Conservation (phyloP, 2,888 invertebrate genomes). For the Melangyna quadrimaculata region DNA sequence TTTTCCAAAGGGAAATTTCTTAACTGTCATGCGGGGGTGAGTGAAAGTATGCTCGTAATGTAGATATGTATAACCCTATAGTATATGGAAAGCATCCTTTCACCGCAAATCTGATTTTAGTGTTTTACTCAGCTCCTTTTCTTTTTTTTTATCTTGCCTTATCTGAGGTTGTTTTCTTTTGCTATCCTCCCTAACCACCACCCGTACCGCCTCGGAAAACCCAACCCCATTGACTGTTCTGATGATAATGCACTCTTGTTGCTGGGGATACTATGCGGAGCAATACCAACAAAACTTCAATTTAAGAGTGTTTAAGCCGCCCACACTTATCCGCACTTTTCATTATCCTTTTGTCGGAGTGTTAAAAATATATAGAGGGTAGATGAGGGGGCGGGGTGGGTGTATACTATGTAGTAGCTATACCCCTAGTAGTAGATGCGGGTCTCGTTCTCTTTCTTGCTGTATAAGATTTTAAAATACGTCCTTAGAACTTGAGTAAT, state of each 20-base stretch:
- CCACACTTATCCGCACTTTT: conserved; percentile 60
- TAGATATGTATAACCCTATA: background rate
- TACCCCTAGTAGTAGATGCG: conserved; percentile 7
- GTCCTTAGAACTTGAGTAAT: conserved; percentile 74
- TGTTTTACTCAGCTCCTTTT: conserved; percentile 42
- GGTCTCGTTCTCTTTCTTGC: background rate
- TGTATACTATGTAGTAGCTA: too few species aligned
- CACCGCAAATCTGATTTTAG: conserved; percentile 70
- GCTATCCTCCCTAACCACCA: background rate
- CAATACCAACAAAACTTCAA: conserved; percentile 54
- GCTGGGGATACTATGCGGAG: conserved; percentile 29
- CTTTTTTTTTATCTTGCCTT: conserved; percentile 4
- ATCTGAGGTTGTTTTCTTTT: conserved; percentile 45
- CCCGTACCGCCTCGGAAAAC: background rate
- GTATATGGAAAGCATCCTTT: conserved; percentile 58
- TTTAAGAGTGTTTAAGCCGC: conserved; percentile 63
- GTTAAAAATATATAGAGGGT: conserved; percentile 3
- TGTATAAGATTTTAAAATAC: conserved; percentile 65
- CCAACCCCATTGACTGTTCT: background rate
- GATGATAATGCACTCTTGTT: conserved; percentile 68
- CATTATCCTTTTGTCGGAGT: conserved; percentile 56
- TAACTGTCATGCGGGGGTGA: conserved; percentile 30
- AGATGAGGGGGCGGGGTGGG: background rate
- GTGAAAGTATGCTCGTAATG: background rate
- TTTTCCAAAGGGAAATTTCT: conserved; percentile 64